phyloP scores from a whole-genome alignment of 37 sponge, comb jelly and placozoan genomes.

The Axinella damicornis region DNA sequence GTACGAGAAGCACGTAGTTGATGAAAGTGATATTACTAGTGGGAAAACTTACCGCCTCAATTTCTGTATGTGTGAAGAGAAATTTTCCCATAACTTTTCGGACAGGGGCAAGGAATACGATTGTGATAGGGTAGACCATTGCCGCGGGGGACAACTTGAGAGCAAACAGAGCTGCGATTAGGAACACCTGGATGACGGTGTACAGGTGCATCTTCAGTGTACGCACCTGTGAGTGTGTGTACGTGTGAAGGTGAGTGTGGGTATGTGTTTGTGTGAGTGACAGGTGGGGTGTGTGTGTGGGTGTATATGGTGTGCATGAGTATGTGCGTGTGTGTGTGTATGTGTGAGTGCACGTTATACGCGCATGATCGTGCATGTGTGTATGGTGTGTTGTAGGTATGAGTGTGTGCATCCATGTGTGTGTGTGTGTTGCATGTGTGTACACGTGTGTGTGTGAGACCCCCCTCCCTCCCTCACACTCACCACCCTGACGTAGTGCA shows the following conservation, averaged over 20 bases:
- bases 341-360: no score
- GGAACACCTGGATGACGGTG: conserved; percentile 60
- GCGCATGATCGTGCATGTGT: no score
- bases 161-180: conserved; percentile 58
- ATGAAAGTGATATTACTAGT: neutral
- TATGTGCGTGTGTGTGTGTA: no score
- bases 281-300: neutral
- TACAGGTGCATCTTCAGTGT: conserved; percentile 73
- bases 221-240: conserved; percentile 58
- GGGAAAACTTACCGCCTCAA: conserved; percentile 68
- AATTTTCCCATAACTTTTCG: conserved; percentile 34
- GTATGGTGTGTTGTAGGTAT: no score
- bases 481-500: conserved; percentile 58
- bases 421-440: no score
- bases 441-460: no score
- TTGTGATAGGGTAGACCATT: conserved; percentile 60
- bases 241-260: neutral
- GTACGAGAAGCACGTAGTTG: no score
- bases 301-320: neutral
- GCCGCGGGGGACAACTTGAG: conserved; percentile 67
- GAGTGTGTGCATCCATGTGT: no score
- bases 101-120: conserved; percentile 61
- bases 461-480: no score
- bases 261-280: neutral
- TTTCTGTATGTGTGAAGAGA: conserved; percentile 64